These are phyloP conservation scores for Auanema sp. DNA, from an alignment of 2,888 invertebrate species.

Conservation along the genomic window DNA sequence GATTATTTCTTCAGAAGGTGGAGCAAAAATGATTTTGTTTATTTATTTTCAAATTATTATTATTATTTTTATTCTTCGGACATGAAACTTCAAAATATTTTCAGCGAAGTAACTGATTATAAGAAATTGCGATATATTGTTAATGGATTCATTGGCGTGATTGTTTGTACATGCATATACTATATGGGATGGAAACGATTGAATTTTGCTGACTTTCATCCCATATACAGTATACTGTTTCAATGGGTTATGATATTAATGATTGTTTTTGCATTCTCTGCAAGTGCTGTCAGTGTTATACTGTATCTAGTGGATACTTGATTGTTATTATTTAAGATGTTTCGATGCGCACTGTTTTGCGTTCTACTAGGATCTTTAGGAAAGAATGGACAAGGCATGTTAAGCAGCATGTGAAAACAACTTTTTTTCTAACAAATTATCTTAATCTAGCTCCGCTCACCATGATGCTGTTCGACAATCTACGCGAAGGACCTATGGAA, in stretches of 20 bases:
- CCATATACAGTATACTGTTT: constrained; percentile 28
- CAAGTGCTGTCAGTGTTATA: constrained; percentile 42
- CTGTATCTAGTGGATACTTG: no score
- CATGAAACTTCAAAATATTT: constrained; percentile 14
- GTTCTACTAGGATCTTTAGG: constrained; percentile 52
- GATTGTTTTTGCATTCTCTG: constrained; percentile 47
- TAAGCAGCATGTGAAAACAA: background rate
- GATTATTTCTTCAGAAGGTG: constrained; percentile 38
- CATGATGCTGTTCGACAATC: constrained; percentile 40
- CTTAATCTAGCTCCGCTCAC: constrained; percentile 40
- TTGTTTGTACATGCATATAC: constrained; percentile 46
- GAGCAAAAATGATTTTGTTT: background rate
- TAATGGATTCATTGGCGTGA: constrained; percentile 48
- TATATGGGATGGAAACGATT: constrained; percentile 53
- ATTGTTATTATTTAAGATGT: constrained; percentile 32
- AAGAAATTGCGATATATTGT: constrained; percentile 41
- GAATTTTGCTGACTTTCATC: constrained; percentile 55
- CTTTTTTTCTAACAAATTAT: background rate
- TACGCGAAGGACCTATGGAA: constrained; percentile 50
- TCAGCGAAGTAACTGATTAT: constrained; percentile 52
- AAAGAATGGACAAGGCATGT: constrained; percentile 47
- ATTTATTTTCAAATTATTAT: no score
- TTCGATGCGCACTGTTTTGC: constrained; percentile 55
- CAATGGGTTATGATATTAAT: constrained; percentile 44
- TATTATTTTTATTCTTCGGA: no score